Evolutionary conservation across 2,797 vertebrate genomes (phyloP), one percentile per base, ranked within the genome.

Genomic region (Alfaro cultratus): DNA sequence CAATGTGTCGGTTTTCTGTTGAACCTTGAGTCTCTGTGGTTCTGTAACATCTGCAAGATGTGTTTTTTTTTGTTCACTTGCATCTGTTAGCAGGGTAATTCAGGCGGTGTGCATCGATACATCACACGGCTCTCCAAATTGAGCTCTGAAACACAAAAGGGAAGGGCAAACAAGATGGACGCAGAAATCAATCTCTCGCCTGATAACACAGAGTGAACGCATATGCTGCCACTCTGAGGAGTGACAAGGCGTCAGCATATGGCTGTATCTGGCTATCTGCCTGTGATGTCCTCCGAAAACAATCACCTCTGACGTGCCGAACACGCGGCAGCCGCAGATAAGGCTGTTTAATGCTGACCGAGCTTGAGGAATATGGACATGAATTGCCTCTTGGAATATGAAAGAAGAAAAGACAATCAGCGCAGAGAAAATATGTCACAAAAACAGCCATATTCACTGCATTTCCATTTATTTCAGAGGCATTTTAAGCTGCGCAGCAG

Each of bases 121-220:
- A 94, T 94, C 95, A 94, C 84, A 90, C 91, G 84, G 84, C 82
- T 77, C 82, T 85, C 89, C 87, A 94, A 92, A 94, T 93, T 91
- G 93, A 92, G 93, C 91, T 94, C 88, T 81, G 88, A 87, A 93
- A 93, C 93, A 94, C 91, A 94, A 93, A 46, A 93, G 89, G 90
- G 93, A 93, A 92, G 91, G 91, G 89, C 92, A 94, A 94, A 93
- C 91, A 83, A 91, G 91, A 93, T 90, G 90, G 92, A 94, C 91
- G 86, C 84, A 87, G 90, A 93, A 94, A 95, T 95, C 95, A 95
- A 94, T 95, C 91, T 94, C 83, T 81, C 51, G 85, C 78, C 91
- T 88, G 93, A 92, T 94, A 91, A 93, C 88, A 80, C 83, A 34
- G 80, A 90, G 81, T 16, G 85, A 86, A 78, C 68, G 80, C 85